Conservation (phyloP, 1,140 invertebrate genomes). For the Drosophila bipectinata region DNA sequence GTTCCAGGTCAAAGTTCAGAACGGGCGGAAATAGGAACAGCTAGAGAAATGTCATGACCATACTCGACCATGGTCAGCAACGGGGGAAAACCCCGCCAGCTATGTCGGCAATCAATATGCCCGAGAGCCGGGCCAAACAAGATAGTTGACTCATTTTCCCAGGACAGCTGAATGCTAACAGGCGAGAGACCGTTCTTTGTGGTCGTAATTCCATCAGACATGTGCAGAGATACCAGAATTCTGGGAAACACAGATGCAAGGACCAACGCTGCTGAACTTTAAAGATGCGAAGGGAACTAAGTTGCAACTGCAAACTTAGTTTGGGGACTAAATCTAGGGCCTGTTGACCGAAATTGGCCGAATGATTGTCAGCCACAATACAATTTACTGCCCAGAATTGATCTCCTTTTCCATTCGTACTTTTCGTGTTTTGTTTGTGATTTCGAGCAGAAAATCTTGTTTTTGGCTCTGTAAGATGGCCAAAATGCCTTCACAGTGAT, state of each 20-base stretch:
- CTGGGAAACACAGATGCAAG: slow-evolving; percentile 4
- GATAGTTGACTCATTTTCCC: slow-evolving; percentile 7
- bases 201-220: slow-evolving; percentile 38
- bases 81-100: background rate
- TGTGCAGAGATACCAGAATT: slow-evolving; percentile 7
- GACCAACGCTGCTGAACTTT: slow-evolving; percentile 16
- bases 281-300: background rate
- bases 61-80: slow-evolving; percentile 24
- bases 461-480: slow-evolving; percentile 17
- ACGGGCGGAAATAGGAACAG: slow-evolving; percentile 3
- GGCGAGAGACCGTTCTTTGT: slow-evolving; percentile 12
- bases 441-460: slow-evolving; percentile 47
- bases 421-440: slow-evolving; percentile 40
- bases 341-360: background rate
- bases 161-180: slow-evolving; percentile 7
- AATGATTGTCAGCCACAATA: slow-evolving; percentile 30
- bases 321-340: slow-evolving; percentile 9
- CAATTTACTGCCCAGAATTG: slow-evolving; percentile 2
- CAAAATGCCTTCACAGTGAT: slow-evolving; percentile 48
- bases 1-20: slow-evolving; percentile 44
- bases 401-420: slow-evolving; percentile 29
- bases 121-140: slow-evolving; percentile 29
- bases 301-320: slow-evolving; percentile 6
- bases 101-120: slow-evolving; percentile 47
- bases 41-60: slow-evolving; percentile 30